Conservation (phyloP, 2,113 vertebrate species). For the Ciconia boyciana region DNA sequence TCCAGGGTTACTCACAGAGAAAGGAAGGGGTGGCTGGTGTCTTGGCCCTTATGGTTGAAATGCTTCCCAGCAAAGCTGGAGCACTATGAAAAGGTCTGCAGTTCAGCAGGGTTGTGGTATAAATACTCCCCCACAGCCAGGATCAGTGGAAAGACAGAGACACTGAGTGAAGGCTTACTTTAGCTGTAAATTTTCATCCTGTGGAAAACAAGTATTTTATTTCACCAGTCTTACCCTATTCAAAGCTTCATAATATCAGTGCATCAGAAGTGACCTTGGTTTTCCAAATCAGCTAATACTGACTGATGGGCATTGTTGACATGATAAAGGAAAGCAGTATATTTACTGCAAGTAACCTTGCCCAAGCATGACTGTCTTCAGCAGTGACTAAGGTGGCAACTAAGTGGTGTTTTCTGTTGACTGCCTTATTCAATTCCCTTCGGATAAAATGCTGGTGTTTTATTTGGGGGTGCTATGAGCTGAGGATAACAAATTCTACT, state of each 20-base stretch:
- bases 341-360: neutral
- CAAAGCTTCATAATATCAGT: neutral
- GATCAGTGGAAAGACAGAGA: neutral
- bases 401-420: neutral
- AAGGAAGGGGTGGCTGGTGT: neutral
- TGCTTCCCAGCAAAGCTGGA: constrained; percentile 13
- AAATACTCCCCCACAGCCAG: neutral
- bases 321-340: neutral
- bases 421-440: neutral
- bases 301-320: neutral
- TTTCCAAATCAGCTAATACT: neutral
- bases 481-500: neutral
- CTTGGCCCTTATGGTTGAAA: neutral
- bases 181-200: constrained; percentile 1
- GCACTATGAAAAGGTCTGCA: constrained; percentile 16
- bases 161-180: neutral
- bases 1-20: neutral
- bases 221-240: neutral
- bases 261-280: neutral
- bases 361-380: neutral
- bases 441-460: neutral
- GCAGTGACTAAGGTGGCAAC: neutral
- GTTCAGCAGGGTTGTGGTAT: neutral
- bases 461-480: neutral
- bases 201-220: constrained; percentile 22